Conservation (phyloP, 2,888 invertebrate species). For the Choreutis nemorana region DNA sequence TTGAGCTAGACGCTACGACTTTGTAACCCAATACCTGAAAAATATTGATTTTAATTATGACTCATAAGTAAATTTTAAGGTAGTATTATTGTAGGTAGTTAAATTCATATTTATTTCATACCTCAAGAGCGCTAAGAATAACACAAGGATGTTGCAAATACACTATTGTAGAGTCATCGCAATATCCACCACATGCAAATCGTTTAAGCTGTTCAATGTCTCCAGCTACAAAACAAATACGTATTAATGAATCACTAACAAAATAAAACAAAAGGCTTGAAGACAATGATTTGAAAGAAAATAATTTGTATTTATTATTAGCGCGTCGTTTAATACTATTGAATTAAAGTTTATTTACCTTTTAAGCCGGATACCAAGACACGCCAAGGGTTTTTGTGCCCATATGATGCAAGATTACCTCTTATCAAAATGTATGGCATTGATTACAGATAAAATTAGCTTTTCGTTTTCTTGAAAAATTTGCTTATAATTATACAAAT, state of each 20-base stretch:
- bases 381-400: conserved; percentile 87
- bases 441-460: conserved; percentile 42
- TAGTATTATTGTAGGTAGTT: conserved; percentile 12
- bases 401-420: conserved; percentile 87
- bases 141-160: conserved; percentile 89
- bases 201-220: conserved; percentile 85
- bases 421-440: conserved; percentile 93
- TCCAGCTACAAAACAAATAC: conserved; percentile 58
- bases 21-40: conserved; percentile 82
- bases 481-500: neutral
- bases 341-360: conserved; percentile 57
- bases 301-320: neutral
- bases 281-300: neutral
- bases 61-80: conserved; percentile 6
- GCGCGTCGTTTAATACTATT: neutral
- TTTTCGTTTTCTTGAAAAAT: conserved; percentile 1
- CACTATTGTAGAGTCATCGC: conserved; percentile 85
- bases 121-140: conserved; percentile 84
- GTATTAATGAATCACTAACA: neutral
- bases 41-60: conserved; percentile 11
- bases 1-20: conserved; percentile 87
- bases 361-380: conserved; percentile 87
- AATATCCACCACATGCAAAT: conserved; percentile 84
- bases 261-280: neutral
- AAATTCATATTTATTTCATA: conserved; percentile 21